A percentile compares a stretch with the other conserved stretches of the same genome.
Evolutionary conservation across 2,797 vertebrate species (phyloP).

Genomic region (Avahi laniger): DNA sequence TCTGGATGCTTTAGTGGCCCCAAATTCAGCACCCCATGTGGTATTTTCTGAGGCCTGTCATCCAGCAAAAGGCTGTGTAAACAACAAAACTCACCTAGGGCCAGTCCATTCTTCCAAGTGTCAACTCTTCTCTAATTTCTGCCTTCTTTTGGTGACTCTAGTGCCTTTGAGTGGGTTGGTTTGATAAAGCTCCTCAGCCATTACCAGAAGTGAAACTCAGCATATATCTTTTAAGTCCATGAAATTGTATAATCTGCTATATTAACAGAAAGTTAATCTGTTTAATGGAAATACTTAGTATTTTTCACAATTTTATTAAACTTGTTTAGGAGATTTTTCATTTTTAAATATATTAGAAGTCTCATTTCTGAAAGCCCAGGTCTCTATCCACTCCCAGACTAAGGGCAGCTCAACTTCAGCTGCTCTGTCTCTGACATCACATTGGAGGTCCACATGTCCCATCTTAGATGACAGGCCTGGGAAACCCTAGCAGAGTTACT

Average conservation of each 20-base stretch:
- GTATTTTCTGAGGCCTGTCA: not conserved
- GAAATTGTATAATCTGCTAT: not conserved
- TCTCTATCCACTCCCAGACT: not conserved
- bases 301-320: not conserved
- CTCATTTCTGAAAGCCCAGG: not conserved
- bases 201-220: not conserved
- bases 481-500: not conserved
- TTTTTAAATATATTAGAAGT: not conserved
- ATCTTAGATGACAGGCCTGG: not conserved
- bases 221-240: not conserved
- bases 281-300: not conserved
- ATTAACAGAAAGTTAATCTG: not conserved
- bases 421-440: not conserved
- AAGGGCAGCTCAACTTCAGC: not conserved
- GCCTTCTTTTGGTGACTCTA: not conserved
- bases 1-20: not conserved
- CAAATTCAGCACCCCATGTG: not conserved
- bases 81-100: not conserved
- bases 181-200: not conserved
- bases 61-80: not conserved
- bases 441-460: not conserved
- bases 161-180: not conserved
- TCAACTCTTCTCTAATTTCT: not conserved
- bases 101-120: not conserved
- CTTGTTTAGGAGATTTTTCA: not conserved